Conservation (phyloP, 2,888 invertebrate genomes). For the Caenorhabditis afra region DNA sequence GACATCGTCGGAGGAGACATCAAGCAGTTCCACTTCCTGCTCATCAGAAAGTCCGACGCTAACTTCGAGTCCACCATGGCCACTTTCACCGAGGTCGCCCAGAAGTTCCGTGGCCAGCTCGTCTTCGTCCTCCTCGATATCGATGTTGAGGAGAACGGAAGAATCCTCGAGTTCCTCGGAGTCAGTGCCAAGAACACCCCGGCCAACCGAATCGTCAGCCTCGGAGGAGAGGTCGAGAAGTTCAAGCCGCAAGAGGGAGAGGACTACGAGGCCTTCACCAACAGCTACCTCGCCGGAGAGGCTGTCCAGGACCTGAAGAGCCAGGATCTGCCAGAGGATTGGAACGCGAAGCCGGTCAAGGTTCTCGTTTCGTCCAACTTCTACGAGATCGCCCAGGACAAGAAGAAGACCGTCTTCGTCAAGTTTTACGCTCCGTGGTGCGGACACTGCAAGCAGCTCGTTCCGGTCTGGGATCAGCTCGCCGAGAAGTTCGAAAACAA, state of each 20-base stretch:
- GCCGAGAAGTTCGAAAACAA: slow-evolving; percentile 91
- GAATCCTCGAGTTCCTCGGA: slow-evolving; percentile 98
- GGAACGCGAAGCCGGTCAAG: slow-evolving; percentile 95
- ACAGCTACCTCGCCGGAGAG: slow-evolving; percentile 91
- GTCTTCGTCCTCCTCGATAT: slow-evolving; percentile 92
- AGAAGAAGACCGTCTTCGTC: slow-evolving; percentile 91
- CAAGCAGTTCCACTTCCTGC: slow-evolving; percentile 92
- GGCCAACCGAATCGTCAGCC: slow-evolving; percentile 86
- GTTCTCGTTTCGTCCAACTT: slow-evolving; percentile 86
- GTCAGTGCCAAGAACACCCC: slow-evolving; percentile 88
- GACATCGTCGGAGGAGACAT: slow-evolving; percentile 97
- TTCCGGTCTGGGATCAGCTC: slow-evolving; percentile 93
- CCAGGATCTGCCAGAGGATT: slow-evolving; percentile 94
- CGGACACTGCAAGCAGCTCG: slow-evolving; percentile 96
- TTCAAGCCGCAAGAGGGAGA: slow-evolving; percentile 90
- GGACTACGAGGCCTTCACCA: slow-evolving; percentile 87
- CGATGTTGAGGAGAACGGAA: slow-evolving; percentile 93
- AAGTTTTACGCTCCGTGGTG: slow-evolving; percentile 99
- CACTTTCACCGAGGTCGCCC: slow-evolving; percentile 88
- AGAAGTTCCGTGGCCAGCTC: slow-evolving; percentile 89
- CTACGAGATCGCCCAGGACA: slow-evolving; percentile 88
- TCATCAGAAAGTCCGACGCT: slow-evolving; percentile 88
- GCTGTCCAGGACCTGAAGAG: slow-evolving; percentile 93
- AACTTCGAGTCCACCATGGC: slow-evolving; percentile 87
- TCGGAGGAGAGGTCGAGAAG: slow-evolving; percentile 93